phyloP scores from a whole-genome alignment of 2,888 invertebrate species.

The Cabera pusaria region DNA sequence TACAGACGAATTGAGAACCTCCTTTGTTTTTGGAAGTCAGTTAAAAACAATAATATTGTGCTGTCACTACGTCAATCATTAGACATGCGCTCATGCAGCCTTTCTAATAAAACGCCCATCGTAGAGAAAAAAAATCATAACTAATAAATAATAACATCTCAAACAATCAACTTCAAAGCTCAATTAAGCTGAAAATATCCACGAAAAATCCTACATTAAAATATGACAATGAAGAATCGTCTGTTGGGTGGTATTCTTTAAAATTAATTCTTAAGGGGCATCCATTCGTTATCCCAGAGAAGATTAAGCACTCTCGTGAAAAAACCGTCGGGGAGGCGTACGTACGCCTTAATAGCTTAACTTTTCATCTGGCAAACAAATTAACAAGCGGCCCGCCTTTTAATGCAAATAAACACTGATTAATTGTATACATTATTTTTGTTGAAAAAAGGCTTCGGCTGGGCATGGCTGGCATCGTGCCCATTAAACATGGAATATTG shows the following conservation, averaged over 20 bases:
- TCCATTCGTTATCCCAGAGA: conserved; percentile 47
- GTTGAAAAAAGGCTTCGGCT: conserved; percentile 21
- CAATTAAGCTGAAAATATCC: conserved; percentile 58
- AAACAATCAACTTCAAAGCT: conserved; percentile 45
- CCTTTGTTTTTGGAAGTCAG: too few species aligned
- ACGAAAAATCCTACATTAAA: conserved; percentile 22
- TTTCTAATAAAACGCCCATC: conserved; percentile 8
- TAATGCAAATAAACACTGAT: conserved; percentile 70
- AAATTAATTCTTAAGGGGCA: conserved; percentile 74
- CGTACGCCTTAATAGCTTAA: conserved; percentile 76
- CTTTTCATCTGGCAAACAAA: conserved; percentile 79
- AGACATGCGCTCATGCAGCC: too few species aligned
- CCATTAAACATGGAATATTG: too few species aligned
- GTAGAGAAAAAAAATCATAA: conserved; percentile 26
- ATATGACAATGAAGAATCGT: conserved; percentile 66
- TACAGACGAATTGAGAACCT: too few species aligned
- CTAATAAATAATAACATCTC: conserved; percentile 46
- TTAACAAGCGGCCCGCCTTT: conserved; percentile 62
- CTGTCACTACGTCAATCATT: too few species aligned
- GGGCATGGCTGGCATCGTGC: conserved; percentile 10
- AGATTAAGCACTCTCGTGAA: conserved; percentile 60
- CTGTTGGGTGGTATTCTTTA: conserved; percentile 39
- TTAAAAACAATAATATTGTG: too few species aligned
- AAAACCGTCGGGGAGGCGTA: conserved; percentile 54
- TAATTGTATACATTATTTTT: conserved; percentile 57